phyloP scores from a whole-genome alignment of 2,113 vertebrate genomes.

The Hypanus sabinus region DNA sequence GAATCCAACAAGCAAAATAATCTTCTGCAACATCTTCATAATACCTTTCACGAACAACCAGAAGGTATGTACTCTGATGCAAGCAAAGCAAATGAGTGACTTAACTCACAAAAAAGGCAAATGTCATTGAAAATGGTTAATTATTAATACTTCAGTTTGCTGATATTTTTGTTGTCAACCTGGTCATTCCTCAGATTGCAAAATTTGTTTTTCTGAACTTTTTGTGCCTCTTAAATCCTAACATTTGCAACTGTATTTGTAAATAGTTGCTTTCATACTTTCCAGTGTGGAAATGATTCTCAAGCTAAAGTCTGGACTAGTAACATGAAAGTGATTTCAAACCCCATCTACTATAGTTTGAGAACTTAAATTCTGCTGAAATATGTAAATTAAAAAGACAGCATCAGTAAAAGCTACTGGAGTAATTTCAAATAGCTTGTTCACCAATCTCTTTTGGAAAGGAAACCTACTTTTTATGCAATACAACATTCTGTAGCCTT shows the following conservation, averaged over 20 bases:
- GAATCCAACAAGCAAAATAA: not conserved
- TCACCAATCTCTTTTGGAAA: too few species aligned
- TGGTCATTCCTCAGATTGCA: not conserved
- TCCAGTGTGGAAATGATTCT: not conserved
- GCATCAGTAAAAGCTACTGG: not conserved
- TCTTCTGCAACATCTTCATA: not conserved
- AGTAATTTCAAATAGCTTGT: not conserved
- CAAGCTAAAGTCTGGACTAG: not conserved
- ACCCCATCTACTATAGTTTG: not conserved
- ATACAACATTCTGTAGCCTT: too few species aligned
- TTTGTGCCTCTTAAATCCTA: not conserved
- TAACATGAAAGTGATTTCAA: not conserved
- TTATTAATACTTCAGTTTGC: constrained; percentile 16
- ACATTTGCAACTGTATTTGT: not conserved
- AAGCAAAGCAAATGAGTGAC: not conserved
- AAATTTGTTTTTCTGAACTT: constrained; percentile 23
- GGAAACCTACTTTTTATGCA: too few species aligned
- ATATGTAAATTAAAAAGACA: not conserved
- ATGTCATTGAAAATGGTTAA: not conserved
- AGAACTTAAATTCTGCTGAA: not conserved
- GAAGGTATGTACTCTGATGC: not conserved
- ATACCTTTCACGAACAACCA: not conserved
- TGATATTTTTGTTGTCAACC: not conserved
- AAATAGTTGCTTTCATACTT: not conserved
- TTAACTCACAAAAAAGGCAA: not conserved